Evolutionary conservation across 2,888 invertebrate species (phyloP).

Genomic region (Danaus chrysippus): DNA sequence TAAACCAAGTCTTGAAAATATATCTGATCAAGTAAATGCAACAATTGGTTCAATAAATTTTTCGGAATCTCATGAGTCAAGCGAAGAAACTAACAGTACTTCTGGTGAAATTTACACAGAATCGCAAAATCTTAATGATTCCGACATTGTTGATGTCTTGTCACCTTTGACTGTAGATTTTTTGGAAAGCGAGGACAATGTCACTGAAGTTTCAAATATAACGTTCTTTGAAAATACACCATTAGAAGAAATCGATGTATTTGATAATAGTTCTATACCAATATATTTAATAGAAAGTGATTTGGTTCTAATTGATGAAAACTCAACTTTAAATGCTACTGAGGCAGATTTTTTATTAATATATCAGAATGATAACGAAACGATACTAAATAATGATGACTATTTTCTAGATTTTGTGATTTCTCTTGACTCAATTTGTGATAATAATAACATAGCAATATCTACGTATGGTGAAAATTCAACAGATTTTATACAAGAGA

Average conservation of each 20-base stretch:
- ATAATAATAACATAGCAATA: conserved; percentile 14
- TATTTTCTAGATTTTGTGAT: conserved; percentile 23
- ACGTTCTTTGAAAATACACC: conserved; percentile 1
- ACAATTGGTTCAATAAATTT: conserved; percentile 1
- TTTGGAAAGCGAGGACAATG: conserved; percentile 10
- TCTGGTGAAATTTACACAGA: neutral
- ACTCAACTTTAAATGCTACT: neutral
- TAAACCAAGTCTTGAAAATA: neutral
- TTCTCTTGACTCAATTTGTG: conserved; percentile 16
- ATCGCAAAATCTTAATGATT: conserved; percentile 8
- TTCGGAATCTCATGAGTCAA: conserved; percentile 12
- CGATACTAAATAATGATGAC: neutral
- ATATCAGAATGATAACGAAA: neutral
- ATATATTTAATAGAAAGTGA: neutral
- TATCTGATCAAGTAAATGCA: neutral
- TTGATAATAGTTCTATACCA: neutral
- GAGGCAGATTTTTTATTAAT: neutral
- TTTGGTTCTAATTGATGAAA: neutral
- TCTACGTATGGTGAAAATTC: neutral
- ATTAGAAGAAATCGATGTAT: conserved; percentile 12
- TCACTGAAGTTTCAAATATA: neutral
- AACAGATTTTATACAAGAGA: no score
- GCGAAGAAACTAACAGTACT: neutral
- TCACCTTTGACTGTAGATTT: conserved; percentile 16
- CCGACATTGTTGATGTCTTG: conserved; percentile 18